Base-by-base conservation (phyloP, 2,797 vertebrate species). In the Picus viridis region DNA sequence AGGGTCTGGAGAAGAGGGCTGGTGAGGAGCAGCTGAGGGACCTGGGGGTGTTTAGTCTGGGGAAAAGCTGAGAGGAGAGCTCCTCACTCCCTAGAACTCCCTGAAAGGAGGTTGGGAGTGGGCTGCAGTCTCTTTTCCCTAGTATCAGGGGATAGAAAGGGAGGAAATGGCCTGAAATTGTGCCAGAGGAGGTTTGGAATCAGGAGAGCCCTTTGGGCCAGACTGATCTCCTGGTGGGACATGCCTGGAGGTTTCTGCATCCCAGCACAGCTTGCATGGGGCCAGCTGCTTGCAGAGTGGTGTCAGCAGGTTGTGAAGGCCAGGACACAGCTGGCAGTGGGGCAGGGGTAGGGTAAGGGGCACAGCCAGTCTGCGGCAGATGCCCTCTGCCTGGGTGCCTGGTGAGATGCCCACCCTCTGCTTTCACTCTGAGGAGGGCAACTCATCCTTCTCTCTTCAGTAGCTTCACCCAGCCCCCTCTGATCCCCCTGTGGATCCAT, bases 281-380 rank as follows among this genome's bases (percentile, higher is more conserved):
- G 53, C 26, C 53, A 54, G 53, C 53, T 54, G 53, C 53, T 54
- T 54, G 53, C 53, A 54, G 53, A 14, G 15, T 8, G 12, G 16
- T 54, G 53, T 15, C 26, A 54, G 13, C 15, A 15, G 6, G 26
- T 29, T 54, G 27, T 54, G 26, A 26, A 27, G 26, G 26, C 53
- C 53, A 54, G 53, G 26, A 54, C 14, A 30, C 53, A 73, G 64
- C 65, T 76, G 36, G 57, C 36, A 2, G 2, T 62, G 70, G 56
- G 34, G 23, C 49, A 64, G 45, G 30, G 39, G 13, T 51, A 39
- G 45, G 6, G 26, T 49, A 34, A 75, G n/a, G 47, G n/a, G 26
- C 19, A 56, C 47, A 74, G 23, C 19, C 61, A 62, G n/a, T 16
- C 3, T 0, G 0, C 23, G 54, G n/a, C n/a, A 22, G 45, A 13